These are phyloP conservation scores for Austrolebias charrua DNA, from an alignment of 2,797 vertebrate genomes.

Conservation along the genomic window DNA sequence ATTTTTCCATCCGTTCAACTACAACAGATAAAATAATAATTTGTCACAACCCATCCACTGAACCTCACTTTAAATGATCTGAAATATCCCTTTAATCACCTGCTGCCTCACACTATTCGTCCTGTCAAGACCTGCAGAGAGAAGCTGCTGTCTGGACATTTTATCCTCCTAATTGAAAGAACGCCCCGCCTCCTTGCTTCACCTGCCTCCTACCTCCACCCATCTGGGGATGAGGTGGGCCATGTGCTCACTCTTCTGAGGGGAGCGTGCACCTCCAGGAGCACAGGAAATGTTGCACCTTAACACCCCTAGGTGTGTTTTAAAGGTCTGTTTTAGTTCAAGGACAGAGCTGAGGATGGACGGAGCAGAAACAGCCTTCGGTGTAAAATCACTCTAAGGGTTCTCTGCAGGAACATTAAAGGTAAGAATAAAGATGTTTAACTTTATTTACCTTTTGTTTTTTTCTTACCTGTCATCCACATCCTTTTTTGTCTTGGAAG, in stretches of 20 bases:
- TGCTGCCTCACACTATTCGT: too few species aligned
- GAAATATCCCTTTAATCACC: too few species aligned
- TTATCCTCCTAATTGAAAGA: constrained; percentile 15
- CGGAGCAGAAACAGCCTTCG: constrained; percentile 6
- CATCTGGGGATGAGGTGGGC: constrained; percentile 30
- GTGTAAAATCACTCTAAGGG: constrained; percentile 39
- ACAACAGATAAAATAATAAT: too few species aligned
- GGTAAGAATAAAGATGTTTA: constrained; percentile 43
- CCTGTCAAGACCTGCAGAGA: too few species aligned
- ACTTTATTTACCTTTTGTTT: not conserved
- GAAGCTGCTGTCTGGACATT: constrained; percentile 30
- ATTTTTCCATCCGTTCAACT: too few species aligned
- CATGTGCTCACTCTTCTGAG: constrained; percentile 24
- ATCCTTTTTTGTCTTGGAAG: not conserved
- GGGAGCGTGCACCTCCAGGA: too few species aligned
- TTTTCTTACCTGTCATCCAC: not conserved
- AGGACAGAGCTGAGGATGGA: constrained; percentile 29
- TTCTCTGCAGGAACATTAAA: constrained; percentile 16
- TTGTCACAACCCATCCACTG: too few species aligned
- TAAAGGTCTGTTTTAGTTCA: not conserved
- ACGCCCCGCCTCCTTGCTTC: constrained; percentile 28
- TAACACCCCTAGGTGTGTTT: constrained; percentile 8
- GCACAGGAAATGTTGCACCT: constrained; percentile 17
- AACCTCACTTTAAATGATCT: too few species aligned
- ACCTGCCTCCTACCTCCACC: constrained; percentile 13